Base-by-base conservation (phyloP, 2,797 vertebrate species). In the Eurystomus glaucurus region DNA sequence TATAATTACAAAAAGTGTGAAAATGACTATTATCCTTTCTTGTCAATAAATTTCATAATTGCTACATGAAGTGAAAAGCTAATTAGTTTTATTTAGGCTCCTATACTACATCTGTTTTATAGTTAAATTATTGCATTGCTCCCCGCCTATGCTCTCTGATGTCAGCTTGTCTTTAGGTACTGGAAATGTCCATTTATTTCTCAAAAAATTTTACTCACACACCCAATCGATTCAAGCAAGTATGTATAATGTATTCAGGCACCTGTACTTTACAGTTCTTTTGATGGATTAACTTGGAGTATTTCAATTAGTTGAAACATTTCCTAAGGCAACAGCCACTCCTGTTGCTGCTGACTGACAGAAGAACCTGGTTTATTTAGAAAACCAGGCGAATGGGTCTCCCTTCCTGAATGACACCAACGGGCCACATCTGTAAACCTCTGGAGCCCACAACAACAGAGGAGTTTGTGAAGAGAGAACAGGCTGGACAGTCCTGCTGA, bases 11-110 rank as follows among this genome's bases (percentile, higher is more conserved):
- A 85, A 45, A 80, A 60, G 39, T 45, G 35, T 45, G 39, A 76
- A 86, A 93, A 82, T n/a, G 22, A 4, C 23, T 83, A 82, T 88
- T 76, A 89, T 50, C 23, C 29, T 78, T 87, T 83, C 45, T 48
- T 52, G 33, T 50, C 65, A 88, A 91, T 88, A 84, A 68, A 87
- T 68, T 25, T 46, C 5, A 2, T 62, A 88, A 70, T 60, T 81
- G 70, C 29, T 70, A 84, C 77, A 86, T 72, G 76, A 84, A 2
- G 5, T 21, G 21, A 66, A 90, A 85, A 86, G 41, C 9, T 80
- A 76, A 69, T 81, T 88, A 79, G 22, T 79, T 84, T 82, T 58
- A 39, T 69, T 88, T 81, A 88, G 35, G 22, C 4, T 89, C 31
- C 39, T 43, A 23, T 48, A 69, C 25, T 60, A 70, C 19, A 66